These are phyloP conservation scores for Caenorhabditis briggsae DNA, from an alignment of 1,140 invertebrate genomes.

Conservation along the genomic window DNA sequence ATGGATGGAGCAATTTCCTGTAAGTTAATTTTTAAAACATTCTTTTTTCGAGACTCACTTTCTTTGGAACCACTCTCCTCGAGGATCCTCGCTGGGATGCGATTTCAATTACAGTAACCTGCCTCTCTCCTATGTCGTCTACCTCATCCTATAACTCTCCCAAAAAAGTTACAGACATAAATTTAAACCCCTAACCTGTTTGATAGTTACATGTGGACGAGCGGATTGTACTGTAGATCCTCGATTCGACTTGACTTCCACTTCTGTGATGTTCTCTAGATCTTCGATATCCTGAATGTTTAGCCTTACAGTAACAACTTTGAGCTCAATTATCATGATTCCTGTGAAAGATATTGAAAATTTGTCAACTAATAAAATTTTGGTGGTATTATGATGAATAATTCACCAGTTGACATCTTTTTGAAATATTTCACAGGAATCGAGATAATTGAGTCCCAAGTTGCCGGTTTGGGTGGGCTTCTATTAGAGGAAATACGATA, in stretches of 20 bases:
- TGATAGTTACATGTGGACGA: slow-evolving; percentile 19
- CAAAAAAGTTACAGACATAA: background rate
- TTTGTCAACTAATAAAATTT: too few species aligned
- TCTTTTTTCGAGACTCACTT: slow-evolving; percentile 32
- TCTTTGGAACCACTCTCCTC: background rate
- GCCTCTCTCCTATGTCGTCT: slow-evolving; percentile 1
- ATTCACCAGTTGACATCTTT: too few species aligned
- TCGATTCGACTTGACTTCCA: slow-evolving; percentile 21
- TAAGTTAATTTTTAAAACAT: too few species aligned
- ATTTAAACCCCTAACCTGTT: background rate
- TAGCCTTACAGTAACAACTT: too few species aligned
- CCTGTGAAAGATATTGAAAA: too few species aligned
- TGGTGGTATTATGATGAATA: too few species aligned
- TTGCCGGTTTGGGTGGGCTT: too few species aligned
- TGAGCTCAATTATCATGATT: background rate
- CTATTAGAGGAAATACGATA: too few species aligned
- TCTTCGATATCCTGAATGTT: slow-evolving; percentile 8
- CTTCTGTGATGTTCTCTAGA: slow-evolving; percentile 1
- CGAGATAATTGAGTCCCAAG: too few species aligned
- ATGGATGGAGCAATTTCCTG: background rate
- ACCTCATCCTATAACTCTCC: background rate
- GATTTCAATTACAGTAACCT: slow-evolving; percentile 39
- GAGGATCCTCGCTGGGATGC: slow-evolving; percentile 6
- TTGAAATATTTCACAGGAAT: too few species aligned
- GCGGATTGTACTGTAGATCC: slow-evolving; percentile 1